Evolutionary conservation across 2,113 vertebrate species (phyloP), one percentile per base, ranked within the genome.

Genomic region (Crotalus tigris): DNA sequence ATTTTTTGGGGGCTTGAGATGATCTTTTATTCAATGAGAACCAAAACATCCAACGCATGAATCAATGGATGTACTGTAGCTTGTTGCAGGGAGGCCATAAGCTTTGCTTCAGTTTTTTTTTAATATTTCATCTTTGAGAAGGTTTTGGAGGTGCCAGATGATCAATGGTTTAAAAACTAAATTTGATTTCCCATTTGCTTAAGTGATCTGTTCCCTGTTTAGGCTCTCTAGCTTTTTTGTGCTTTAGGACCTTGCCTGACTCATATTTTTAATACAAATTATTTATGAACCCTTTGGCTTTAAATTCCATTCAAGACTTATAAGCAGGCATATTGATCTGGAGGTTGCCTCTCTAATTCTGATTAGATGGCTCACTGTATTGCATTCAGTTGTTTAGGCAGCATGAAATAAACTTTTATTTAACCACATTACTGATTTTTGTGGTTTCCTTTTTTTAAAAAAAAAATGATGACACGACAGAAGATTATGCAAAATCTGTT

Each of bases 401-500:
- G 12, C 92, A 92, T 92, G 92, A 94, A 95, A 97, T 94, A 94
- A 33, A 95, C 85, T 92, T 93, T 94, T 96, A 94, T 96, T 94
- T 93, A 91, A 96, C 55, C 57, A 90, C 92, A 59, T 57, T 75
- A 85, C 61, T 90, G 93, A 88, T 91, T 91, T 88, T 88, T 93
- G 53, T 94, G 92, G 93, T 57, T 90, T 96, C 91, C 93, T 96
- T 96, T 95, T 93, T 95, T 95, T 95, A 94, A 95, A 96, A 92
- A 95, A 96, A 92, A 12, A 21, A 59, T 29, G 57, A 87, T 64
- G 85, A 55, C 85, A 90, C 26, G 44, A 19, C 21, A 90, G 19
- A 26, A 23, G 5, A 6, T 5, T 55, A 53, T 39, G 29, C 53
- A 51, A 33, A 86, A 75, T 19, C 29, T 85, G 21, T 59, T 90